A percentile compares a stretch with the other conserved stretches of the same genome.
Conservation (phyloP, 1,140 invertebrate species). For the Ceratitis capitata region DNA sequence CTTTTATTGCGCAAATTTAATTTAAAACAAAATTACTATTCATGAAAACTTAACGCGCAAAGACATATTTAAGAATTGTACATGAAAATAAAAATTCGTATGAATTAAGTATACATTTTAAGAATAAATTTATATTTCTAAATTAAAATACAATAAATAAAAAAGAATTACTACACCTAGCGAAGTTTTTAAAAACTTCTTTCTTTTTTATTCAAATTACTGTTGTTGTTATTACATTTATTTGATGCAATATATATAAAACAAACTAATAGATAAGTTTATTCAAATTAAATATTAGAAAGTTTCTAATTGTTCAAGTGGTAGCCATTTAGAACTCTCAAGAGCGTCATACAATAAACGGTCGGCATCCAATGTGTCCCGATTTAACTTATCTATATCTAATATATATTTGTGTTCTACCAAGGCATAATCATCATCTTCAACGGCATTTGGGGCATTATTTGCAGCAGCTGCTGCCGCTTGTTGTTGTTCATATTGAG, state of each 20-base stretch:
- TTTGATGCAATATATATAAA: neutral
- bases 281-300: slow-evolving; percentile 44
- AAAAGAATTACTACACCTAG: neutral
- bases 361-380: slow-evolving; percentile 78
- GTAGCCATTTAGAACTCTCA: slow-evolving; percentile 82
- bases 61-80: neutral
- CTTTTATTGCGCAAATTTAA: neutral
- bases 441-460: slow-evolving; percentile 42
- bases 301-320: slow-evolving; percentile 71
- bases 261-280: neutral
- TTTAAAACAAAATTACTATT: neutral
- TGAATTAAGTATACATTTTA: neutral
- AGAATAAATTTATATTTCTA: neutral
- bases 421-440: slow-evolving; percentile 56
- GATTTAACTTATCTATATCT: slow-evolving; percentile 79
- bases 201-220: neutral
- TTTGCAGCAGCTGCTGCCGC: slow-evolving; percentile 45
- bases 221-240: neutral
- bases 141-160: neutral
- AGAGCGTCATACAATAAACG: slow-evolving; percentile 82
- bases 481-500: slow-evolving; percentile 60
- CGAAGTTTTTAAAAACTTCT: neutral
- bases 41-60: neutral
- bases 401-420: slow-evolving; percentile 78
- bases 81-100: neutral